phyloP scores from a whole-genome alignment of 2,888 invertebrate species.

The Caradrina clavipalpis region DNA sequence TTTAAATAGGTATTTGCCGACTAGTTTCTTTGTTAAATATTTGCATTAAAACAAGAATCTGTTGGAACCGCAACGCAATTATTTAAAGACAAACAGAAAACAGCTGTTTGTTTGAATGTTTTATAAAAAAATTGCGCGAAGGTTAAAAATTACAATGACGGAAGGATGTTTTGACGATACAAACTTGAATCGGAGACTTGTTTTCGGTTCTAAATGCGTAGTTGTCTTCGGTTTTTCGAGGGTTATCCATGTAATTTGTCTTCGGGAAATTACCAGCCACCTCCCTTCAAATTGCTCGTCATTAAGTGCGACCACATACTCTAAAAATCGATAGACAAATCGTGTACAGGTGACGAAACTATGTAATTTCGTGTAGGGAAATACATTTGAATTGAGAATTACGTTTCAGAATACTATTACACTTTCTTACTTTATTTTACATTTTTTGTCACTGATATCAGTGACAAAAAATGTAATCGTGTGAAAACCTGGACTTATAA shows the following conservation, averaged over 20 bases:
- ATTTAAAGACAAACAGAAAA: constrained; percentile 26
- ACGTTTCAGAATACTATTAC: constrained; percentile 45
- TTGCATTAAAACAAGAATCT: constrained; percentile 18
- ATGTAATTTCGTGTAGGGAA: constrained; percentile 45
- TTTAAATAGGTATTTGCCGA: constrained; percentile 9
- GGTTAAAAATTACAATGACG: constrained; percentile 7
- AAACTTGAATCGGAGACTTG: constrained; percentile 2
- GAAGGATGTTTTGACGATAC: constrained; percentile 24
- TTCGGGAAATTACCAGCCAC: not conserved
- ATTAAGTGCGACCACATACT: not conserved
- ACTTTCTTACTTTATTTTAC: not conserved
- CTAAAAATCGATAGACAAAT: constrained; percentile 4
- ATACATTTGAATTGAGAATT: constrained; percentile 34
- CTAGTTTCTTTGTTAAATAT: constrained; percentile 31
- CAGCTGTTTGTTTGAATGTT: constrained; percentile 1
- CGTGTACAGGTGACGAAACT: constrained; percentile 14
- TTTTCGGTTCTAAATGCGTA: constrained; percentile 19
- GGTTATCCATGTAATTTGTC: not conserved
- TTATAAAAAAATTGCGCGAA: constrained; percentile 13
- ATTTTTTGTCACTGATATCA: too few species aligned
- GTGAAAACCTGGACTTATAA: too few species aligned
- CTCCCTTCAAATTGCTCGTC: not conserved
- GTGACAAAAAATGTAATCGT: too few species aligned
- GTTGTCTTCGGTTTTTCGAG: constrained; percentile 8
- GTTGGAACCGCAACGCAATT: constrained; percentile 9